Evolutionary conservation across 2,888 invertebrate genomes (phyloP).

Genomic region (Cerceris ruficornis): DNA sequence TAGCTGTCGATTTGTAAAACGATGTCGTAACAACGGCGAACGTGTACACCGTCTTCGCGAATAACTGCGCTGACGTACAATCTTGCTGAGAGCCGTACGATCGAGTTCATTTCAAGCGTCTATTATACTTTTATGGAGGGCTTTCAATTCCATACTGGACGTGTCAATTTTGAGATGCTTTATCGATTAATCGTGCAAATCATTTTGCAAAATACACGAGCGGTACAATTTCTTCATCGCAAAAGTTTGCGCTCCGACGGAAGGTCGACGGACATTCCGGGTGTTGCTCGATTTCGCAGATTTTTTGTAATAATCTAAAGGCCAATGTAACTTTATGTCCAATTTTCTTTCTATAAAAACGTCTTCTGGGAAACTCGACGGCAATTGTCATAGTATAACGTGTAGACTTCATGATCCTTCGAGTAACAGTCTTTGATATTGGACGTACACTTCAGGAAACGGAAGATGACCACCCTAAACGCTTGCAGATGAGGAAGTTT

Average conservation of each 20-base stretch:
- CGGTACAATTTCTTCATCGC: not conserved
- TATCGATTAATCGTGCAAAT: not conserved
- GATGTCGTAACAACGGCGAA: slow-evolving; percentile 18
- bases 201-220: not conserved
- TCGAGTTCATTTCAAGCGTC: not conserved
- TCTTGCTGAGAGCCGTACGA: slow-evolving; percentile 32
- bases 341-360: too few species aligned
- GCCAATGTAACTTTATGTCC: too few species aligned
- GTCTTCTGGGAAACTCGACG: too few species aligned
- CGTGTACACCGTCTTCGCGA: slow-evolving; percentile 22
- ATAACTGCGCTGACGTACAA: slow-evolving; percentile 50
- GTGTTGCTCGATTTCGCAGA: not conserved
- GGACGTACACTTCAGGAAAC: too few species aligned
- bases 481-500: too few species aligned
- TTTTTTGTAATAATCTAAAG: not conserved
- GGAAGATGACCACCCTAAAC: too few species aligned
- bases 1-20: slow-evolving; percentile 15
- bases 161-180: not conserved
- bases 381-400: too few species aligned
- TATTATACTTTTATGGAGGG: too few species aligned
- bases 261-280: not conserved
- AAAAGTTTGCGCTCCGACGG: not conserved
- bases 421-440: too few species aligned
- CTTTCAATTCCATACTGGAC: not conserved
- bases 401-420: too few species aligned